These are phyloP conservation scores for Phaethon lepturus DNA, from an alignment of 2,113 vertebrate species.

Conservation along the genomic window DNA sequence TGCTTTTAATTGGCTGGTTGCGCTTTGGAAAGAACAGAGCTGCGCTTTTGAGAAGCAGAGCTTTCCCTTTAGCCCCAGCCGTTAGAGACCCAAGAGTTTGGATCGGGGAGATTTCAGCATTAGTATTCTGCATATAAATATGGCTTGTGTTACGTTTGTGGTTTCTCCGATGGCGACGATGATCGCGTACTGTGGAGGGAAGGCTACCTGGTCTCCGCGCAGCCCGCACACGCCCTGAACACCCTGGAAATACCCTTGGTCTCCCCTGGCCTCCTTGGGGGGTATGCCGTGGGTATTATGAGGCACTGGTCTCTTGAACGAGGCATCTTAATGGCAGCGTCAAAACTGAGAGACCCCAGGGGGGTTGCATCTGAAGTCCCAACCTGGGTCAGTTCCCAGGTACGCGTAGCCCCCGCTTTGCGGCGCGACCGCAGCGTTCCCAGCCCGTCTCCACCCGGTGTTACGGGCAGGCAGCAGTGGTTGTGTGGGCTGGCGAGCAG, in stretches of 20 bases:
- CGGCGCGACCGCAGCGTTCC: neutral
- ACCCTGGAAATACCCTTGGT: neutral
- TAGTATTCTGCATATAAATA: neutral
- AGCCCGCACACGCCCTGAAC: neutral
- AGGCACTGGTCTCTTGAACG: neutral
- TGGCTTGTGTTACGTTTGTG: neutral
- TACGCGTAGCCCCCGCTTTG: fast-evolving
- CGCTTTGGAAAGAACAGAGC: neutral
- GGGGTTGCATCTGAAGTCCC: neutral
- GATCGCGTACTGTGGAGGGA: neutral
- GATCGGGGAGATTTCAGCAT: neutral
- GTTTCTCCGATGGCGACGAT: neutral
- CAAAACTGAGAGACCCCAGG: neutral
- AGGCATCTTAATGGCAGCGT: no score
- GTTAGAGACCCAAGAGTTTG: neutral
- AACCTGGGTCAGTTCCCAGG: neutral
- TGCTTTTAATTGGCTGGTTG: neutral
- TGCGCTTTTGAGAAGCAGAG: neutral
- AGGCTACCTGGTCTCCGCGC: neutral
- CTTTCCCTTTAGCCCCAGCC: neutral
- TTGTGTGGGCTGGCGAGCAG: neutral
- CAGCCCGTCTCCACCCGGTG: neutral
- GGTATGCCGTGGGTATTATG: neutral
- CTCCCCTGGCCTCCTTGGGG: neutral
- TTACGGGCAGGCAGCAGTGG: fast-evolving